phyloP scores from a whole-genome alignment of 2,797 vertebrate species.

The Myripristis murdjan region DNA sequence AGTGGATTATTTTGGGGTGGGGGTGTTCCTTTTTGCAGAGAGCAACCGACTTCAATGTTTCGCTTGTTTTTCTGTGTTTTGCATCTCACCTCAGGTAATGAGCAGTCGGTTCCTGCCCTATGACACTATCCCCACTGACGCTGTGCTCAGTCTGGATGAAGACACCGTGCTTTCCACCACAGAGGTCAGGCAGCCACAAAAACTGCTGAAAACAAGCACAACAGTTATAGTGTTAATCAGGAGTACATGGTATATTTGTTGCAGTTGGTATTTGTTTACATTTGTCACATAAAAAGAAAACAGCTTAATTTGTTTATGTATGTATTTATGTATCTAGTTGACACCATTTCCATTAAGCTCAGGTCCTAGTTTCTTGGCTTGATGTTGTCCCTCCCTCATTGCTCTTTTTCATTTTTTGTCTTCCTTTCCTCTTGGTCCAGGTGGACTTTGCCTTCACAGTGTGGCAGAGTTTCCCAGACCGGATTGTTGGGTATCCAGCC shows the following conservation, averaged over 20 bases:
- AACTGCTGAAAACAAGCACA: slow-evolving; percentile 2
- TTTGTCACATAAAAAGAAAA: too few relatives aligned
- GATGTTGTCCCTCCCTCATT: neutral
- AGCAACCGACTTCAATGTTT: neutral
- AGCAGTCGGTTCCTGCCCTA: slow-evolving; percentile 98
- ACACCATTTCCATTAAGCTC: neutral
- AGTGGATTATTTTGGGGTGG: slow-evolving; percentile 14
- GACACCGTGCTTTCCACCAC: slow-evolving; percentile 99
- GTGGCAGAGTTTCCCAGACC: slow-evolving; percentile 98
- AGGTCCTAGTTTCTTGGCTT: slow-evolving; percentile 1
- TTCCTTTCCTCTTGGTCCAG: slow-evolving; percentile 75
- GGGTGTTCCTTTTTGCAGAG: neutral
- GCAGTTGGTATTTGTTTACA: neutral
- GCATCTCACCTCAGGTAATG: slow-evolving; percentile 89
- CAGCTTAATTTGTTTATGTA: too few relatives aligned
- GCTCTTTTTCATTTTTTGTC: neutral
- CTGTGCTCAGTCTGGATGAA: slow-evolving; percentile 97
- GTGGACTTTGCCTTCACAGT: slow-evolving; percentile 99
- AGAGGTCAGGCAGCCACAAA: slow-evolving; percentile 87
- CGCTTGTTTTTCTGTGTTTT: slow-evolving; percentile 36
- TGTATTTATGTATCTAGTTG: neutral
- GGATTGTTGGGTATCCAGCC: slow-evolving; percentile 97
- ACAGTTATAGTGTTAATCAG: neutral
- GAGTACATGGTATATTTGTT: neutral
- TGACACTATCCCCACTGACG: slow-evolving; percentile 94